These are phyloP conservation scores for Numida meleagris DNA, from an alignment of 2,113 vertebrate genomes.

Conservation along the genomic window DNA sequence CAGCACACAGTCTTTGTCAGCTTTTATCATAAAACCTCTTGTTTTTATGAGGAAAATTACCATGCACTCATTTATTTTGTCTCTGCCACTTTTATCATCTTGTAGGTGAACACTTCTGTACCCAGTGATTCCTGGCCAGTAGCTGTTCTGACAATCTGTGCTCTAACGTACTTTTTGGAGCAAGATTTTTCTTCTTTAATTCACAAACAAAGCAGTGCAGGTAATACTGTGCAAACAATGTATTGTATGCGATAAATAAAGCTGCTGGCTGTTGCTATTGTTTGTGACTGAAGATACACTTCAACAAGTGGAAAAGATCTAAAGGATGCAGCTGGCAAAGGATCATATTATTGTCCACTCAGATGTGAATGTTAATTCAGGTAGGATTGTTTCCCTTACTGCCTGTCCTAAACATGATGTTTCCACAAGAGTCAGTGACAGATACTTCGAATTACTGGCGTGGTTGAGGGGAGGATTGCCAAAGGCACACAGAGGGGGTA, in stretches of 20 bases:
- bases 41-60: conserved; percentile 1
- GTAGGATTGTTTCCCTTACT: background rate
- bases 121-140: background rate
- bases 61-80: conserved; percentile 19
- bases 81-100: background rate
- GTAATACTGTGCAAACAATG: background rate
- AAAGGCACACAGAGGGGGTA: background rate
- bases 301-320: background rate
- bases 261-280: background rate
- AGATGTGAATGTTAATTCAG: background rate
- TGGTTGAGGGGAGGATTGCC: background rate
- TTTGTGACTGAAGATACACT: background rate
- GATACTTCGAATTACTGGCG: background rate
- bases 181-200: background rate
- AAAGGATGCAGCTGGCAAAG: background rate
- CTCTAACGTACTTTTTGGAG: background rate
- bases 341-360: background rate
- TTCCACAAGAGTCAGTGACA: background rate
- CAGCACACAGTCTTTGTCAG: background rate
- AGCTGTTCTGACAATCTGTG: background rate
- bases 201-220: background rate
- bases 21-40: background rate
- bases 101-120: background rate
- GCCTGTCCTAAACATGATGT: background rate
- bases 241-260: background rate